Base-by-base conservation (phyloP, 1,140 invertebrate genomes). In the Tetramorium simillimum region DNA sequence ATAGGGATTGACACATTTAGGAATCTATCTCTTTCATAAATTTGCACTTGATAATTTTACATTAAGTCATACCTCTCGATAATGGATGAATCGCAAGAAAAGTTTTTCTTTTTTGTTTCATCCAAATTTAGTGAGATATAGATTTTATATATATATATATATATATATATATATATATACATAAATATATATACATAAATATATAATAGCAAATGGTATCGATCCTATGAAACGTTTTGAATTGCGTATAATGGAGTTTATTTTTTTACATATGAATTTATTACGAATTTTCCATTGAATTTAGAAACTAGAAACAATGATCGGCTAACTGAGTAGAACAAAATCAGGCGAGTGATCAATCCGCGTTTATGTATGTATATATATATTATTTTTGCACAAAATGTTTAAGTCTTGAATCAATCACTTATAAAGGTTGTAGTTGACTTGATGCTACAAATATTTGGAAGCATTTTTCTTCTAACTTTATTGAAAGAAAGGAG, bases 251-350 rank as follows among this genome's bases (percentile, higher is more conserved):
- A 60, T 76, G 43, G 28, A 82, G 21, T 86, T 90, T 86, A 91
- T 88, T 91, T 91, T 90, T 91, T 91, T 90, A 90, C 43, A 75
- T 16, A 73, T 69, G 37, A 51, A 87, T 90, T 87, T 90, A 63
- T 89, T 87, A 75, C 6, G 37, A 87, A 87, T 62, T 70, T 78
- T 18, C 28, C 7, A n/a, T 51, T 81, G 53, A 85, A 67, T 70
- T 90, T 87, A 80, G 46, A 67, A 60, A n/a, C 1, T 80, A 90
- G 16, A 58, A 77, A 56, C 51, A 69, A 81, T 37, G 12, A 73
- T 77, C 16, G 21, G 21, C 14, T 80, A 70, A 82, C 63, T 53
- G 28, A 40, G 60, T 67, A 14, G 5, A 77, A 40, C 40, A 49
- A 82, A 69, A 46, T 73, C 2, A 51, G 40, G 67, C 56, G 40